phyloP scores from a whole-genome alignment of 2,888 invertebrate species.

The Tinea pellionella region DNA sequence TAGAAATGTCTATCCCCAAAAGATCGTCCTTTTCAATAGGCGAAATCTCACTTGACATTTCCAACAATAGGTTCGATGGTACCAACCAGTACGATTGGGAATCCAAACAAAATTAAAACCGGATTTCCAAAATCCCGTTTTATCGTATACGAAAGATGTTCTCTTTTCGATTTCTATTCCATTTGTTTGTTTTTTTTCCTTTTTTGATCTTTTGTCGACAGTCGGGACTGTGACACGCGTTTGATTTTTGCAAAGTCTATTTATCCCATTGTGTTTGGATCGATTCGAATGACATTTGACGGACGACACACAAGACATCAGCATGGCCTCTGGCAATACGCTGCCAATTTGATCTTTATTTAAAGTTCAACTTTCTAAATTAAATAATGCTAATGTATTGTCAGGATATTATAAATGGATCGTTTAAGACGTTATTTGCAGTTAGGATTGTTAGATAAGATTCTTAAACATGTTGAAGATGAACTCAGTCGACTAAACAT shows the following conservation, averaged over 20 bases:
- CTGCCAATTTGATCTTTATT: neutral
- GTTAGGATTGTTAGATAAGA: too few relatives aligned
- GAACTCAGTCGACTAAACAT: too few relatives aligned
- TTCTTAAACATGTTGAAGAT: too few relatives aligned
- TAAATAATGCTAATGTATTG: neutral
- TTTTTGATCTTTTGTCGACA: slow-evolving; percentile 57
- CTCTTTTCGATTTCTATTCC: slow-evolving; percentile 67
- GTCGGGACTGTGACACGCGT: slow-evolving; percentile 55
- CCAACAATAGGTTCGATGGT: slow-evolving; percentile 39
- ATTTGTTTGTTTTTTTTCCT: slow-evolving; percentile 67
- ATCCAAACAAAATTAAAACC: slow-evolving; percentile 57
- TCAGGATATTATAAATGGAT: neutral
- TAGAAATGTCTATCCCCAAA: slow-evolving; percentile 10
- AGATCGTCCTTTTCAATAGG: slow-evolving; percentile 9
- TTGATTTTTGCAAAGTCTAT: slow-evolving; percentile 64
- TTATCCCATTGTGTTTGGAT: slow-evolving; percentile 54
- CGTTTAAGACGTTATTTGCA: too few relatives aligned
- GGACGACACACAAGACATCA: slow-evolving; percentile 26
- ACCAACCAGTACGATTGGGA: slow-evolving; percentile 21
- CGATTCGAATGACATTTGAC: slow-evolving; percentile 56
- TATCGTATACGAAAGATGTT: slow-evolving; percentile 56
- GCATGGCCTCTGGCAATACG: slow-evolving; percentile 1
- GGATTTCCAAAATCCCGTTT: slow-evolving; percentile 68
- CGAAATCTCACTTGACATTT: slow-evolving; percentile 21
- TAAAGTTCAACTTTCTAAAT: slow-evolving; percentile 2